These are phyloP conservation scores for Sparidentex hasta DNA, from an alignment of 2,797 vertebrate genomes.

Conservation along the genomic window DNA sequence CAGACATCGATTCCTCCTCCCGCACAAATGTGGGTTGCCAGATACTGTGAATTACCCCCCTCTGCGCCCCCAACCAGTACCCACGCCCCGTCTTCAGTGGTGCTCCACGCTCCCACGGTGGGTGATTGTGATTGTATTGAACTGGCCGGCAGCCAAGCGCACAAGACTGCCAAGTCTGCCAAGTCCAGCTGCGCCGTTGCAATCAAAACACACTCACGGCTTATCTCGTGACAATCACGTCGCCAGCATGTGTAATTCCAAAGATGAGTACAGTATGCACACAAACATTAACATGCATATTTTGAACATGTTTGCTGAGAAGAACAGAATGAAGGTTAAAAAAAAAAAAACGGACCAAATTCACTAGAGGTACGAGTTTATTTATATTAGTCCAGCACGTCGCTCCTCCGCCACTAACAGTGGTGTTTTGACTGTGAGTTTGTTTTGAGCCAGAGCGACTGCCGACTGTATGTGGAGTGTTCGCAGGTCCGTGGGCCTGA, in stretches of 20 bases:
- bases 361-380: constrained; percentile 3
- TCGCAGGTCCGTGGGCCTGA: constrained; percentile 8
- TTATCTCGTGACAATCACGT: constrained; percentile 62
- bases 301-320: constrained; percentile 23
- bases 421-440: constrained; percentile 25
- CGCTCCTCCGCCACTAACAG: constrained; percentile 8
- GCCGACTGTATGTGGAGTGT: constrained; percentile 20
- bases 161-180: constrained; percentile 63
- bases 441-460: constrained; percentile 39
- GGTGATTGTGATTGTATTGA: constrained; percentile 75
- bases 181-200: constrained; percentile 68
- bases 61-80: constrained; percentile 40
- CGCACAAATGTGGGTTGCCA: constrained; percentile 49
- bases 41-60: constrained; percentile 53
- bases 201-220: constrained; percentile 71
- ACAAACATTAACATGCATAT: constrained; percentile 38
- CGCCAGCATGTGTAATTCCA: constrained; percentile 44
- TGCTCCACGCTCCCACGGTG: constrained; percentile 55
- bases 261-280: constrained; percentile 20
- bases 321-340: neutral
- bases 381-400: too few relatives aligned
- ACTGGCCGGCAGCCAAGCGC: constrained; percentile 70
- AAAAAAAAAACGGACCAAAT: neutral
- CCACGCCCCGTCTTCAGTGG: constrained; percentile 49
- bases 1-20: constrained; percentile 40